Evolutionary conservation across 2,113 vertebrate species (phyloP).

Genomic region (Speoplatyrhinus poulsoni): DNA sequence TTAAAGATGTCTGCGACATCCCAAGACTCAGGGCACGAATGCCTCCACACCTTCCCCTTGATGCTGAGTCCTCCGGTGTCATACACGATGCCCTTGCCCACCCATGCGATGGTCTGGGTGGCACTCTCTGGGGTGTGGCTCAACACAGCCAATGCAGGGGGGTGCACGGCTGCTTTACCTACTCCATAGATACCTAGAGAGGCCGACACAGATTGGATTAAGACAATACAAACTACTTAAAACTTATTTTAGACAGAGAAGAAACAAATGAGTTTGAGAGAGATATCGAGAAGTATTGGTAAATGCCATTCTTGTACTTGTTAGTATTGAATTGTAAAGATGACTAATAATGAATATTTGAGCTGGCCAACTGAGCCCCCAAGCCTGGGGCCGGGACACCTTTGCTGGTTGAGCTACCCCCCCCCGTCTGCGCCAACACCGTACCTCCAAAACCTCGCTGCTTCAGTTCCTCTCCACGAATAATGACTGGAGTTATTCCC

Average conservation of each 20-base stretch:
- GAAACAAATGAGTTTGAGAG: neutral
- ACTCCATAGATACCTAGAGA: constrained; percentile 92
- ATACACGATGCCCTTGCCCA: constrained; percentile 97
- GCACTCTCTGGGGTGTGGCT: constrained; percentile 93
- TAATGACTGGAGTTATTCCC: constrained; percentile 86
- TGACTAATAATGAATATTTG: too few relatives aligned
- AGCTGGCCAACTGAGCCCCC: too few relatives aligned
- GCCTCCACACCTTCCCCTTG: constrained; percentile 89
- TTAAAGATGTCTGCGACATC: too few relatives aligned
- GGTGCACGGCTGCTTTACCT: constrained; percentile 90
- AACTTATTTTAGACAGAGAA: neutral
- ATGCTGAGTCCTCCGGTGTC: constrained; percentile 98
- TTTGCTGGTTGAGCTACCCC: too few relatives aligned
- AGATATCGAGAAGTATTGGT: neutral
- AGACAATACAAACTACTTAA: neutral
- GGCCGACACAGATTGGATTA: constrained; percentile 3
- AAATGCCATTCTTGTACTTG: too few relatives aligned
- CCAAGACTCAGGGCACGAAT: too few relatives aligned
- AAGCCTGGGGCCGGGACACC: too few relatives aligned
- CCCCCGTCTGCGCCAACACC: neutral
- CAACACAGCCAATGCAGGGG: constrained; percentile 89
- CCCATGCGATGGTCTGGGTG: constrained; percentile 97
- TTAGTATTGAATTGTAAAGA: too few relatives aligned
- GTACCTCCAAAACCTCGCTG: constrained; percentile 93
- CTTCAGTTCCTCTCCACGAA: constrained; percentile 91